Evolutionary conservation across 2,797 vertebrate genomes (phyloP), one percentile per base, ranked within the genome.

Genomic region (Apogon talboti): DNA sequence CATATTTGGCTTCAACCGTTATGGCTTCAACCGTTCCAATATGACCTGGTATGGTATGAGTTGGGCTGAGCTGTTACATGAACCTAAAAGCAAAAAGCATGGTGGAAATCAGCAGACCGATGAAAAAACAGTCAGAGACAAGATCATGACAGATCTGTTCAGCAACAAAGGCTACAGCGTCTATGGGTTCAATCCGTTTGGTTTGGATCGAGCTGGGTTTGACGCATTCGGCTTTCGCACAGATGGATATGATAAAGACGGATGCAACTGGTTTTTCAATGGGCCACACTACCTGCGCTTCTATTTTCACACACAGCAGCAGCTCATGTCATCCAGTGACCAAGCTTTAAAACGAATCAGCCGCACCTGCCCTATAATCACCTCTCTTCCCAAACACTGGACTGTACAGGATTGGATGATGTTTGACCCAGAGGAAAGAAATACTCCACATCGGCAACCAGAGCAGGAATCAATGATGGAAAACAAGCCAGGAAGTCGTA

Each of bases 201-300:
- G 88, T 10, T 51, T 89, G 71, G 88, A 88, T 71, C 61, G 43
- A 2, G 42, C 37, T 0, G 79, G 87, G 10, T 87, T 86, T 50
- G 88, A 90, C 53, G 77, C 45, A 21, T 88, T 88, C 41, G 85
- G 88, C n/a, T 87, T 91, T 59, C 77, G 44, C 30, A 66, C 38
- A 11, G 59, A 85, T 19, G 81, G 86, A 6, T 88, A 85, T 7
- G 87, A 91, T 71, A 85, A 87, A 45, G 89, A 91, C 64, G 15
- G 46, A 5, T 91, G 89, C 28, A 87, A 89, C 76, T 89, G 80
- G 69, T 91, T 86, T 65, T 86, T 82, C 57, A 45, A 50, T 1
- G 89, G 88, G 2, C 88, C 86, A 0, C 83, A 89, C 61, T 87
- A 89, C 68, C 73, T 87, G 38, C 74, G 79, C 11, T 86, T 91